These are phyloP conservation scores for Betta splendens DNA, from an alignment of 2,797 vertebrate species.

Conservation along the genomic window DNA sequence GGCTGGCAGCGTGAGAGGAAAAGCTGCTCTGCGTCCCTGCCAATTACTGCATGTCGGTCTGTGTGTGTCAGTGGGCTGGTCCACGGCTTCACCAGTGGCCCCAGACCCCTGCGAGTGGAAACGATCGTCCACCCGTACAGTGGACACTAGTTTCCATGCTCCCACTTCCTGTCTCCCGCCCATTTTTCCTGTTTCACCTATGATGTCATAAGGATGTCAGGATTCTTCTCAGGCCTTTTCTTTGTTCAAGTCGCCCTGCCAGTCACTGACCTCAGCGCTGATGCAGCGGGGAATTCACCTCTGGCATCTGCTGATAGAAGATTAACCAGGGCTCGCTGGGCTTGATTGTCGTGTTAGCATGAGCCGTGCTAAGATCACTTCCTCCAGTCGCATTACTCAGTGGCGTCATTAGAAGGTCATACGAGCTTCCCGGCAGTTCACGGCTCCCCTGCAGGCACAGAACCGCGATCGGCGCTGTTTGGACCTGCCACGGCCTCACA, in stretches of 20 bases:
- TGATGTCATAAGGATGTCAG: slow-evolving; percentile 79
- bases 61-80: slow-evolving; percentile 17
- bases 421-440: not conserved
- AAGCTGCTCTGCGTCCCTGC: slow-evolving; percentile 24
- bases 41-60: slow-evolving; percentile 16
- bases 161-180: slow-evolving; percentile 76
- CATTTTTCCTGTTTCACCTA: slow-evolving; percentile 78
- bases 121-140: slow-evolving; percentile 27
- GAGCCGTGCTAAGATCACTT: slow-evolving; percentile 43
- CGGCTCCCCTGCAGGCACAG: slow-evolving; percentile 5
- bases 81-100: slow-evolving; percentile 14
- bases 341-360: slow-evolving; percentile 10
- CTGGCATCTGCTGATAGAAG: not conserved
- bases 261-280: slow-evolving; percentile 48
- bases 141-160: slow-evolving; percentile 62
- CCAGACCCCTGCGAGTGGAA: slow-evolving; percentile 30
- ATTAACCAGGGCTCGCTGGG: slow-evolving; percentile 4
- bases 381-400: slow-evolving; percentile 46
- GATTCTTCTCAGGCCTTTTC: slow-evolving; percentile 40
- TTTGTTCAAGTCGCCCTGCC: slow-evolving; percentile 41
- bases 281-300: slow-evolving; percentile 23
- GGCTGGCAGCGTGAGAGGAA: slow-evolving; percentile 58
- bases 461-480: not conserved
- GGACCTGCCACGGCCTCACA: slow-evolving; percentile 2
- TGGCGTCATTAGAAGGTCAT: slow-evolving; percentile 20